Percentiles rank a stretch among this genome's conserved stretches.
phyloP scores from a whole-genome alignment of 2,113 vertebrate species.

The Dipodomys merriami region DNA sequence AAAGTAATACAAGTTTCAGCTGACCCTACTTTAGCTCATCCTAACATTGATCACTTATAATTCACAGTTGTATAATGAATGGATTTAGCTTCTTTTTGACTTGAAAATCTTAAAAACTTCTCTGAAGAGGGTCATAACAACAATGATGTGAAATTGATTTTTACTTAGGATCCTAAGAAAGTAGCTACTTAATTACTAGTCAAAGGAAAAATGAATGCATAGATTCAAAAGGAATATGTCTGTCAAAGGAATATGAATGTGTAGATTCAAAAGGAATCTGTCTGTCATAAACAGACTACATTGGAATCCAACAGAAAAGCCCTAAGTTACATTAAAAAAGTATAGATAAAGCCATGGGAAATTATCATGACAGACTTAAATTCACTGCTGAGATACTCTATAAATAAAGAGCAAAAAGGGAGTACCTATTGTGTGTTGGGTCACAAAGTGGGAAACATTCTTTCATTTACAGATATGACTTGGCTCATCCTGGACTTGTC shows the following conservation, averaged over 20 bases:
- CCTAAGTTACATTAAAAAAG: not conserved
- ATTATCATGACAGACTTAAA: not conserved
- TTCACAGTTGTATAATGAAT: slow-evolving; percentile 29
- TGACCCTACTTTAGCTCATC: not conserved
- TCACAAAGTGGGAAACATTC: not conserved
- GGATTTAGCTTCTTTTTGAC: not conserved
- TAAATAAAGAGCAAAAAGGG: not conserved
- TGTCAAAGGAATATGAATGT: not conserved
- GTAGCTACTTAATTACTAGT: not conserved
- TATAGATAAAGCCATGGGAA: not conserved
- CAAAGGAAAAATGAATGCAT: not conserved
- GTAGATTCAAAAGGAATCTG: not conserved
- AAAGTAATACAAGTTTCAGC: not conserved
- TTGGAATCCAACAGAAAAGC: not conserved
- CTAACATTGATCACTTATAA: slow-evolving; percentile 11
- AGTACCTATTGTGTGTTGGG: not conserved
- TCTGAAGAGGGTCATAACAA: not conserved
- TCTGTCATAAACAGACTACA: not conserved
- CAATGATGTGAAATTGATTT: not conserved
- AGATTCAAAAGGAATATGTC: not conserved
- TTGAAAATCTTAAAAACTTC: not conserved
- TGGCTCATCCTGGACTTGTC: not conserved
- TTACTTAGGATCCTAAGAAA: not conserved
- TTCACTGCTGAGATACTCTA: not conserved
- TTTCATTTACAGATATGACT: not conserved